These are phyloP conservation scores for Nomada fucata DNA, from an alignment of 2,888 invertebrate genomes.

Conservation along the genomic window DNA sequence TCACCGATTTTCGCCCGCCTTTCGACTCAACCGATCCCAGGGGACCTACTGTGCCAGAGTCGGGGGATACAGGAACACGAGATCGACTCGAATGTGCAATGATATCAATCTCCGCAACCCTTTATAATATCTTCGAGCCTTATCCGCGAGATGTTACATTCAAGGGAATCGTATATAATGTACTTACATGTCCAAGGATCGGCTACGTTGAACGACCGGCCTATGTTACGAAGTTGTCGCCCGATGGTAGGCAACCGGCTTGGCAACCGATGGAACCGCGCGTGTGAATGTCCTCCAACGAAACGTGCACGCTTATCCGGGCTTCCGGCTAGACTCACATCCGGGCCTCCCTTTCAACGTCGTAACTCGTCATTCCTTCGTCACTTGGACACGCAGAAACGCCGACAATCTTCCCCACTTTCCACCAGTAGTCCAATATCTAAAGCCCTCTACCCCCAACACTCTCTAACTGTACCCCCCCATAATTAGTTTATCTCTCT, in stretches of 20 bases:
- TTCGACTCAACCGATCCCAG: conserved; percentile 40
- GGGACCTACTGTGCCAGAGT: background rate
- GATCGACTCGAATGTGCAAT: background rate
- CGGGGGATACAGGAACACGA: background rate
- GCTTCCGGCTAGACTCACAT: background rate
- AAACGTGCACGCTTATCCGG: conserved; percentile 35
- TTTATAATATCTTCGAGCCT: background rate
- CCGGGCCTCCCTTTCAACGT: conserved; percentile 41
- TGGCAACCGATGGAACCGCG: conserved; percentile 50
- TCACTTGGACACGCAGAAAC: conserved; percentile 1
- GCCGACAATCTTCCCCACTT: background rate
- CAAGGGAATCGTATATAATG: background rate
- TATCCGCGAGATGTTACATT: too few species aligned
- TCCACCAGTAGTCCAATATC: background rate
- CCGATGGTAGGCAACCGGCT: conserved; percentile 31
- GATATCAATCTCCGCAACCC: background rate
- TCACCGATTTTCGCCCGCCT: conserved; percentile 52
- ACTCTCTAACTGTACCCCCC: too few species aligned
- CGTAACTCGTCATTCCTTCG: conserved; percentile 37
- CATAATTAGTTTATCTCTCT: background rate
- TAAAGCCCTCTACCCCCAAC: background rate
- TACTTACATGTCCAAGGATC: conserved; percentile 77
- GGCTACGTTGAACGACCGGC: conserved; percentile 74
- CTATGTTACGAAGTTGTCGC: conserved; percentile 63
- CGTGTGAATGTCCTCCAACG: conserved; percentile 37